These are phyloP conservation scores for Charanyca ferruginea DNA, from an alignment of 2,888 invertebrate genomes.

Conservation along the genomic window DNA sequence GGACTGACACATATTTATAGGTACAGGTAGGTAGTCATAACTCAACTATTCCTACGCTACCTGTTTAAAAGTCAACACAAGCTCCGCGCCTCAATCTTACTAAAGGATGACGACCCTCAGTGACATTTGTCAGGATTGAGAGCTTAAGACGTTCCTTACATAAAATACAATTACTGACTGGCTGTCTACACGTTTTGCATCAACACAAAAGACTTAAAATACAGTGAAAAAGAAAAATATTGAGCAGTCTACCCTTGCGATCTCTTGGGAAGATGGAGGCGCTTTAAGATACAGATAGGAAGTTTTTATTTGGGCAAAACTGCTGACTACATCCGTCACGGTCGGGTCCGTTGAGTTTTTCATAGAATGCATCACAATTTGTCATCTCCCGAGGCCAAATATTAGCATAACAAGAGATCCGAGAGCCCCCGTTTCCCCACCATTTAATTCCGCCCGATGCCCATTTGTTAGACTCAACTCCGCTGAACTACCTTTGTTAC, in stretches of 20 bases:
- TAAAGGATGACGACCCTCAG: conserved; percentile 33
- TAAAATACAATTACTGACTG: conserved; percentile 57
- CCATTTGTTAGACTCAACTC: conserved; percentile 74
- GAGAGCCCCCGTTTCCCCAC: conserved; percentile 69
- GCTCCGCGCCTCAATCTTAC: conserved; percentile 48
- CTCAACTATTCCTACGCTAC: conserved; percentile 1
- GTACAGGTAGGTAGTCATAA: not conserved
- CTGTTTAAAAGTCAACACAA: conserved; percentile 50
- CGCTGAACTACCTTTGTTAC: conserved; percentile 75
- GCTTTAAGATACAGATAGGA: conserved; percentile 56
- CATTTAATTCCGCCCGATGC: conserved; percentile 73
- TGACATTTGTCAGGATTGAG: conserved; percentile 58
- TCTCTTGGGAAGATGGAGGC: conserved; percentile 35
- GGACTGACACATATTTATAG: conserved; percentile 2
- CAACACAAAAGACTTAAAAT: conserved; percentile 48
- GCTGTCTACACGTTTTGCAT: conserved; percentile 54
- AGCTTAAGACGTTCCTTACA: conserved; percentile 30
- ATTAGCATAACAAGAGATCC: conserved; percentile 78
- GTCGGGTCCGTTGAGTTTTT: conserved; percentile 50
- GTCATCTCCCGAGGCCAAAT: conserved; percentile 72
- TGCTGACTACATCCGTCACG: conserved; percentile 51
- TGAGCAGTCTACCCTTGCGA: conserved; percentile 1
- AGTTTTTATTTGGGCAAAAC: conserved; percentile 52
- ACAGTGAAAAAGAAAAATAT: conserved; percentile 30
- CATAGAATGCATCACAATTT: conserved; percentile 75